Evolutionary conservation across 1,140 invertebrate species (phyloP), one percentile per base, ranked within the genome.

Genomic region (Diplogasteroides magnus): DNA sequence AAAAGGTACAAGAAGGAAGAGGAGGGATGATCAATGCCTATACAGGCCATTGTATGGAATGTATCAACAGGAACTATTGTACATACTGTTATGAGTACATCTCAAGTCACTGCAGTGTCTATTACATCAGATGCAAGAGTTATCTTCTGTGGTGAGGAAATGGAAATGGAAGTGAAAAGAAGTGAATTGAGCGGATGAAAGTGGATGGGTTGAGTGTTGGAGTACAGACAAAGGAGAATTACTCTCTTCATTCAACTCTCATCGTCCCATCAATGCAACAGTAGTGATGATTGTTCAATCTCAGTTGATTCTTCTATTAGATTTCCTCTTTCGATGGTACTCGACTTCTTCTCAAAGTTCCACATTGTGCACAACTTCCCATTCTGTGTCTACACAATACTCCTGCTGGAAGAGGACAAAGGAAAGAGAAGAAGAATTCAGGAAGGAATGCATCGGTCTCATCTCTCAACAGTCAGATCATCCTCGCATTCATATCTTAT

Each of bases 11-110:
- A 11, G 37, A 19, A 19, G 37, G 37, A 19, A 19, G 37, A 19
- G 37, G 37, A 19, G 37, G 37, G 37, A 11, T 48, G 37, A n/a
- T n/a, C n/a, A n/a, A 48, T 48, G 37, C 37, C 37, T 48, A 48
- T 19, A 13, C 31, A 66, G 64, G 55, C 75, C 0, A 76, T 76
- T 15, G 59, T 74, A 2, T 76, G 74, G 74, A 72, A 71, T 57
- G 73, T 76, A 11, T 58, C 63, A 29, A 76, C 75, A 57, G 74
- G 74, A 55, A 64, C 71, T 32, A 76, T 68, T 48, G 25, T 75
- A n/a, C 75, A 77, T 25, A 71, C 60, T 19, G 28, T 75, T 11
- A 70, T 90, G 15, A 66, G 60, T 2, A 63, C 62, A 28, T 61
- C 72, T 19, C 60, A 66, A 6, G 32, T 75, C n/a, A 62, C 72